Base-by-base conservation (phyloP, 2,888 invertebrate species). In the Tolmerus cingulatus region DNA sequence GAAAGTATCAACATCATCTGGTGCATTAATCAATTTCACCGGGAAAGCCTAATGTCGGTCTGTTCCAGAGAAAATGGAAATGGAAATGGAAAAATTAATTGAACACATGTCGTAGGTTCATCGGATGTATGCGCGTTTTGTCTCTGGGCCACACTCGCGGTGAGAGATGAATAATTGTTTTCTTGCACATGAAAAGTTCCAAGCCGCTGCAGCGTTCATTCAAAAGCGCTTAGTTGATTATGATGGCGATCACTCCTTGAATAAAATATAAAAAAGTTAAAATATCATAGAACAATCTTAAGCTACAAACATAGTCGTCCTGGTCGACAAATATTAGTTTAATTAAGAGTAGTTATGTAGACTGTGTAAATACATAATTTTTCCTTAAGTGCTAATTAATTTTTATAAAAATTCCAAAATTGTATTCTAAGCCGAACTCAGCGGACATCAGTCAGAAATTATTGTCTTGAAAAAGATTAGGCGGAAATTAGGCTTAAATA, bases 21-120 rank as follows among this genome's bases (percentile, higher is more conserved):
- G 81, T 81, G 55, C 19, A 55, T 81, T 81, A 81, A 55, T 81
- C 81, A 81, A 81, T 27, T 81, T 81, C 51, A 81, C 34, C 30
- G 37, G 76, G 76, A 37, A 66, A 66, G 66, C 27, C 66, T 27
- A 66, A 66, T 66, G 66, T 66, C 23, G 76, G 34, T 76, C 16
- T 37, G 34, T 8, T 14, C 19, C 76, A 16, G 76, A 37, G n/a
- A 37, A 76, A 76, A 76, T 76, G 74, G n/a, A 43, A 43, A 43
- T 16, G n/a, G n/a, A 76, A 76, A 76, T 76, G 76, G n/a, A 76
- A 66, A 66, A 76, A 37, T 76, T 34, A 76, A 76, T 76, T 76
- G 76, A 76, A 76, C 76, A 76, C 19, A 76, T 76, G 76, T 76
- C 37, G 76, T 76, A 76, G 76, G 37, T 66, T 66, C 66, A 66